Percentiles rank a stretch among this genome's conserved stretches.
These are phyloP conservation scores for Palaemon carinicauda DNA, from an alignment of 1,140 invertebrate species.

Conservation along the genomic window DNA sequence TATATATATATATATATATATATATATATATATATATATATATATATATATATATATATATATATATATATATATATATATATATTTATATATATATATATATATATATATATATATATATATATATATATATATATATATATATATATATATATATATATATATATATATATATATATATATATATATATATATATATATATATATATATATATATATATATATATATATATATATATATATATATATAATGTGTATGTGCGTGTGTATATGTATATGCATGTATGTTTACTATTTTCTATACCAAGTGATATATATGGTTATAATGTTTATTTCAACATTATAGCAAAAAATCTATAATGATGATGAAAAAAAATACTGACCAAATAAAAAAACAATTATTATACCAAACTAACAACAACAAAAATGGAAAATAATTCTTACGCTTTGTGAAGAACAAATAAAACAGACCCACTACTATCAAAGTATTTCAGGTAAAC, in stretches of 20 bases:
- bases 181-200: not conserved
- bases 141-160: not conserved
- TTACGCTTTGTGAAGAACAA: too few species aligned
- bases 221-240: not conserved
- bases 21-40: conserved; percentile 5
- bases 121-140: not conserved
- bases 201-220: not conserved
- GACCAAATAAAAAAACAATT: too few species aligned
- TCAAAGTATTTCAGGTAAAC: too few species aligned
- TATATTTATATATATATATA: not conserved
- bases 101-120: not conserved
- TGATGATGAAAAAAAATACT: too few species aligned
- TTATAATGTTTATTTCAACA: too few species aligned
- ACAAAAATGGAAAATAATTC: too few species aligned
- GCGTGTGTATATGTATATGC: too few species aligned
- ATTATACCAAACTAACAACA: too few species aligned
- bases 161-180: not conserved
- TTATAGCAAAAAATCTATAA: too few species aligned
- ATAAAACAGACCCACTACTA: too few species aligned
- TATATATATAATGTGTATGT: not conserved
- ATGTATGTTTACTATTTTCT: too few species aligned
- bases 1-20: conserved; percentile 23
- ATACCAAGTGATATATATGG: too few species aligned
- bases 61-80: conserved; percentile 28
- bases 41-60: conserved; percentile 25